Evolutionary conservation across 2,113 vertebrate genomes (phyloP), one percentile per base, ranked within the genome.

Genomic region (Ariopsis seemanni): DNA sequence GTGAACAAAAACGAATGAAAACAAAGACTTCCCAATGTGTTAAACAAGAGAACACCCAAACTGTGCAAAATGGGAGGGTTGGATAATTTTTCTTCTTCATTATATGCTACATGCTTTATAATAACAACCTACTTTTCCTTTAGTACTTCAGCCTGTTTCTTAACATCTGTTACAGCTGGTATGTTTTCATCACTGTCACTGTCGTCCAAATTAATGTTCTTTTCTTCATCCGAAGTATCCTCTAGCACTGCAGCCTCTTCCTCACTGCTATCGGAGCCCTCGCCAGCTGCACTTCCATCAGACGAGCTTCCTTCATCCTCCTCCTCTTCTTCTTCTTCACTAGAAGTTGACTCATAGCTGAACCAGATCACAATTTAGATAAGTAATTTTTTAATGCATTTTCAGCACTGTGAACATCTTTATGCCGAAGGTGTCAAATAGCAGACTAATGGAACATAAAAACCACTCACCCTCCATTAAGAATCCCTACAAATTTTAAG

Each of bases 321-420:
- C 42, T 42, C 42, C 2, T 93, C 90, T 22, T 90, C 93, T 7
- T 86, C 92, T 55, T 94, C 94, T 0, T 94, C 97, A 0, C 98
- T 99, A 65, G 97, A 98, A 0, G 97, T 98, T 79, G 96, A 98
- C 92, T 99, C 97, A 0, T 98, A 99, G 92, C 98, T 99, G 92
- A 14, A 62, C 69, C 53, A 80, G 0, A 65, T 80, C 17, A n/a
- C 9, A 71, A 71, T 22, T 65, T 75, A 53, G 20, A 80, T 2
- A 57, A 69, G 20, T 74, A 11, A 58, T 34, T 1, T 34, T 12
- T 7, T 65, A 30, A 27, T 81, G 10, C 22, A 65, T 15, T 30
- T 55, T 17, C 18, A 60, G 9, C 53, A n/a, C 2, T 57, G 52
- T 79, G 6, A 78, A 81, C 20, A 82, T 25, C 57, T 62, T 81